Conservation (phyloP, 2,797 vertebrate species). For the Eulemur rubriventer region DNA sequence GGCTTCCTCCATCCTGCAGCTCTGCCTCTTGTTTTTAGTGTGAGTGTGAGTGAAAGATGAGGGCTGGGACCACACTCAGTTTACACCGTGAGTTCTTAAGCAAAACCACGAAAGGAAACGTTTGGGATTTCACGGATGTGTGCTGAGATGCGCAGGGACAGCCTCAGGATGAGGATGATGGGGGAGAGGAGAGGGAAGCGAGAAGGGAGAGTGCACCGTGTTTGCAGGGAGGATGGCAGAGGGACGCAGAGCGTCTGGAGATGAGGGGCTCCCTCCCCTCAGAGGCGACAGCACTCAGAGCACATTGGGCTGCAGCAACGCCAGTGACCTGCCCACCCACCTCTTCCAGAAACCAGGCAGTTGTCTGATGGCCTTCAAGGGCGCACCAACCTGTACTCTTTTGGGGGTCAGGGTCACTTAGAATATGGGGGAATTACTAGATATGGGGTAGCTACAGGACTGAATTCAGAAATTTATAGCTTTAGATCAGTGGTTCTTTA, state of each 20-base stretch:
- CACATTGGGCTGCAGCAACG: neutral
- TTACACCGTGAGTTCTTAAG: neutral
- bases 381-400: neutral
- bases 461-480: neutral
- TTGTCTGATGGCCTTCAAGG: neutral
- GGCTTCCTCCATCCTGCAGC: neutral
- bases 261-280: neutral
- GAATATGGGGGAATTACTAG: neutral
- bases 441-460: neutral
- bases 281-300: fast-evolving
- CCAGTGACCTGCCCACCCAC: neutral
- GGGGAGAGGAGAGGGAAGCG: fast-evolving
- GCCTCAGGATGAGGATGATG: neutral
- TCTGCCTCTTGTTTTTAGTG: neutral
- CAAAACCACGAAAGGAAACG: neutral
- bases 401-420: too few relatives aligned
- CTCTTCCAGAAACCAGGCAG: neutral
- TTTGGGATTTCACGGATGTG: fast-evolving
- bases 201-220: fast-evolving
- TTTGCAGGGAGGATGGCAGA: neutral
- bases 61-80: too few relatives aligned
- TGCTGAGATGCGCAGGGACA: neutral
- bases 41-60: neutral
- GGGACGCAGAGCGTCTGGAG: neutral
- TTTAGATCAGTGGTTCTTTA: neutral